Evolutionary conservation across 1,140 invertebrate genomes (phyloP).

Genomic region (Chrysopa pallens): DNA sequence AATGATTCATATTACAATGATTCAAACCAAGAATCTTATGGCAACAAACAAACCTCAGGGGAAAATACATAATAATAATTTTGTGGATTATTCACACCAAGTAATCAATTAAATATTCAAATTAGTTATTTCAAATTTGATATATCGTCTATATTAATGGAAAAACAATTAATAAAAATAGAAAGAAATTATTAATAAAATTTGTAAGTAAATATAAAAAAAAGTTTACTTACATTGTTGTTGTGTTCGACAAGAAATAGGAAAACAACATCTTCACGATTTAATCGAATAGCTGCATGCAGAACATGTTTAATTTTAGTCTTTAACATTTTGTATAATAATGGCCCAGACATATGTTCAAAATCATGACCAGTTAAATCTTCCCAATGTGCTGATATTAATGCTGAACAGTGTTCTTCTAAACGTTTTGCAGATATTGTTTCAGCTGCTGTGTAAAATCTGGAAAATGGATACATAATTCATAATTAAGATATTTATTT

Average conservation of each 20-base stretch:
- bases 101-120: too few species aligned
- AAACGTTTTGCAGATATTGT: slow-evolving; percentile 64
- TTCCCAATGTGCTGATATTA: slow-evolving; percentile 90
- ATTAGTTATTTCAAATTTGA: too few species aligned
- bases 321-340: slow-evolving; percentile 82
- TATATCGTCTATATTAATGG: too few species aligned
- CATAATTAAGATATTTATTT: too few species aligned
- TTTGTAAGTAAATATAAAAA: slow-evolving; percentile 4
- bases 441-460: slow-evolving; percentile 83
- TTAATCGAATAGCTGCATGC: slow-evolving; percentile 71
- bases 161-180: too few species aligned
- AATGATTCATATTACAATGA: too few species aligned
- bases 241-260: slow-evolving; percentile 83
- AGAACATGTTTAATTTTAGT: slow-evolving; percentile 74
- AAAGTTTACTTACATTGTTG: slow-evolving; percentile 47
- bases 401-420: slow-evolving; percentile 70
- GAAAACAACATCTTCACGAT: slow-evolving; percentile 87
- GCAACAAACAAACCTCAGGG: too few species aligned
- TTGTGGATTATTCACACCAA: too few species aligned
- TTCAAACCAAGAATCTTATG: too few species aligned
- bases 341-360: slow-evolving; percentile 73
- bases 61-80: too few species aligned
- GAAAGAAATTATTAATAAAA: too few species aligned
- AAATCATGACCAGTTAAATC: slow-evolving; percentile 84
- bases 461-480: too few species aligned